Conservation (phyloP, 2,113 vertebrate genomes). For the Megaleporinus macrocephalus region DNA sequence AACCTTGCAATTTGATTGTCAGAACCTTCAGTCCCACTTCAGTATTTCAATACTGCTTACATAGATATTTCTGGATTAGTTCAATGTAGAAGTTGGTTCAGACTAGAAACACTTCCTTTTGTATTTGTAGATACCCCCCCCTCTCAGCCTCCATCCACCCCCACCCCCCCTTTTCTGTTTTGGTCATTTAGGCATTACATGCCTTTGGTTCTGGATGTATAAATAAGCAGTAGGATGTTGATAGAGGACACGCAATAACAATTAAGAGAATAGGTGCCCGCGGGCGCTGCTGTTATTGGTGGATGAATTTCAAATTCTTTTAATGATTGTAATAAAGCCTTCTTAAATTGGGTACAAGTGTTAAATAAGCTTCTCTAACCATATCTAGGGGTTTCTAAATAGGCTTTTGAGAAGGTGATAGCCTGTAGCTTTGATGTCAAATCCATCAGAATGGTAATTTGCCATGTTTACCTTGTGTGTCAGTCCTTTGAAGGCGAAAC, state of each 20-base stretch:
- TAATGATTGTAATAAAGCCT: neutral
- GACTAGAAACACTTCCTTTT: too few species aligned
- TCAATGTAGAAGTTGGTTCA: too few species aligned
- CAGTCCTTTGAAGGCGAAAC: neutral
- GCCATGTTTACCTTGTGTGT: neutral
- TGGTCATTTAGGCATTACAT: too few species aligned
- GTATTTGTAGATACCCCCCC: too few species aligned
- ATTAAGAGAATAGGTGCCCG: neutral
- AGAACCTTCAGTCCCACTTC: too few species aligned
- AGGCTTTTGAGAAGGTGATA: neutral
- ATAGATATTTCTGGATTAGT: too few species aligned
- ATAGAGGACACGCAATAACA: neutral
- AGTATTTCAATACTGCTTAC: too few species aligned
- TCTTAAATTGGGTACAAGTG: neutral
- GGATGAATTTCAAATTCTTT: neutral
- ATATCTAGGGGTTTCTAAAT: neutral
- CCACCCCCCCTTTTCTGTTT: too few species aligned
- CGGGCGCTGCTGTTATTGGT: neutral
- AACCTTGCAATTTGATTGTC: too few species aligned
- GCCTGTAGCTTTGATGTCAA: neutral
- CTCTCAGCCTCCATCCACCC: too few species aligned
- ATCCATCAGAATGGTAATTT: constrained; percentile 1
- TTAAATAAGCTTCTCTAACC: neutral
- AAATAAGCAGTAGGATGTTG: neutral
- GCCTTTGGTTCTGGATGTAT: too few species aligned